These are phyloP conservation scores for Chrysoperla carnea DNA, from an alignment of 1,140 invertebrate species.

Conservation along the genomic window DNA sequence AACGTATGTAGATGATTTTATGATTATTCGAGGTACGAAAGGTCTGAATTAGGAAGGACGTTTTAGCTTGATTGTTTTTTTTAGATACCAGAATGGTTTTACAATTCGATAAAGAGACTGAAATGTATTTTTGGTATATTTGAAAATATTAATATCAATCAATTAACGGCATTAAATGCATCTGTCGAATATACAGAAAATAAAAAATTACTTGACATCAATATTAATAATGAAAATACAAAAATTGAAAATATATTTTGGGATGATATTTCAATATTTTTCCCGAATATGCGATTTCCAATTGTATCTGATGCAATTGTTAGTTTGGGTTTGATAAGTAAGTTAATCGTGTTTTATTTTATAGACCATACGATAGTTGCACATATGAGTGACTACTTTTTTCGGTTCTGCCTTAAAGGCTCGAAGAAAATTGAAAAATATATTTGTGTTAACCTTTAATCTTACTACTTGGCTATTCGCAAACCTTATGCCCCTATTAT, in stretches of 20 bases:
- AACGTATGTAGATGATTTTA: slow-evolving; percentile 12
- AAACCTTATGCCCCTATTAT: too few species aligned
- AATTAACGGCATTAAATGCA: slow-evolving; percentile 13
- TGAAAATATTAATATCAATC: slow-evolving; percentile 5
- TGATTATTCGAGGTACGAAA: too few species aligned
- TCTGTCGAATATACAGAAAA: slow-evolving; percentile 8
- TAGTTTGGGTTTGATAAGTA: not conserved
- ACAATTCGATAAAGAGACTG: slow-evolving; percentile 9
- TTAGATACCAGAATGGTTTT: slow-evolving; percentile 16
- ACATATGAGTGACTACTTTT: too few species aligned
- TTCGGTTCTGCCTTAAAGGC: too few species aligned
- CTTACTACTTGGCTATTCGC: too few species aligned
- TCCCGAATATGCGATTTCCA: not conserved
- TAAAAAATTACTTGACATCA: slow-evolving; percentile 6
- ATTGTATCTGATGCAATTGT: not conserved
- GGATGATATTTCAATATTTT: not conserved
- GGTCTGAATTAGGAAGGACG: too few species aligned
- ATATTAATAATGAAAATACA: slow-evolving; percentile 10
- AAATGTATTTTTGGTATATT: slow-evolving; percentile 9
- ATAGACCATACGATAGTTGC: too few species aligned
- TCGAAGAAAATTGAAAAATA: too few species aligned
- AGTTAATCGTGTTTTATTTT: not conserved
- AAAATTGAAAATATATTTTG: slow-evolving; percentile 1
- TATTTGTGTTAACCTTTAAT: too few species aligned
- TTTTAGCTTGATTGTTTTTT: slow-evolving; percentile 5